Evolutionary conservation across 2,888 invertebrate species (phyloP), one percentile per base, ranked within the genome.

Genomic region (Cheilosia pagana): DNA sequence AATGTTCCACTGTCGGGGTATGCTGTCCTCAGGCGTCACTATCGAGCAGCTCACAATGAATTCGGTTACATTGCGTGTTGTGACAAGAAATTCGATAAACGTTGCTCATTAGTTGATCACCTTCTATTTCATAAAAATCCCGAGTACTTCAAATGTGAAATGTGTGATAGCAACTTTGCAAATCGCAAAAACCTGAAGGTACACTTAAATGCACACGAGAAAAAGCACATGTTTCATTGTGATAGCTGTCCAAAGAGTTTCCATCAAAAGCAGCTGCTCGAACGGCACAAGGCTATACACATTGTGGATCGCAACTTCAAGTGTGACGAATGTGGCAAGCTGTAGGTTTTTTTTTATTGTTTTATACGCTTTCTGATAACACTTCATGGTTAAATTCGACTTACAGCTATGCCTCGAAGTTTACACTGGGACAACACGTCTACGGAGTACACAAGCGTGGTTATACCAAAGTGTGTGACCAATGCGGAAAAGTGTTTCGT

Each of bases 381-480:
- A 48, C 3, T 12, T 48, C 2, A 48, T 23, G 6, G 16, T 45
- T 8, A 10, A 23, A 2, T 57, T 31, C 59, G 4, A 16, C 19
- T 53, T 48, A 5, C 25, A 90, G 90, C 0, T 91, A 89, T 71
- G 89, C 89, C 8, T 89, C 88, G 0, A 87, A 89, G 53, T 89
- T 89, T 10, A 83, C 88, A 1, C 89, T 90, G 83, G 88, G 88
- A 35, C 90, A 89, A 45, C 91, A 91, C 41, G 75, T 88, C 2
- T 88, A 88, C 19, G 76, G 88, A 16, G 90, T 90, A n/a, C 91
- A 91, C 71, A 78, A 90, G 31, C 88, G 90, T 52, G 88, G 88
- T 8, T 90, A 89, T 59, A 88, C 88, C 23, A 90, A 89, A 21
- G 79, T 87, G 10, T 88, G 88, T 43, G 68, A 86, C 6, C 86